Base-by-base conservation (phyloP, 2,797 vertebrate species). In the Cyprinodon diabolis region DNA sequence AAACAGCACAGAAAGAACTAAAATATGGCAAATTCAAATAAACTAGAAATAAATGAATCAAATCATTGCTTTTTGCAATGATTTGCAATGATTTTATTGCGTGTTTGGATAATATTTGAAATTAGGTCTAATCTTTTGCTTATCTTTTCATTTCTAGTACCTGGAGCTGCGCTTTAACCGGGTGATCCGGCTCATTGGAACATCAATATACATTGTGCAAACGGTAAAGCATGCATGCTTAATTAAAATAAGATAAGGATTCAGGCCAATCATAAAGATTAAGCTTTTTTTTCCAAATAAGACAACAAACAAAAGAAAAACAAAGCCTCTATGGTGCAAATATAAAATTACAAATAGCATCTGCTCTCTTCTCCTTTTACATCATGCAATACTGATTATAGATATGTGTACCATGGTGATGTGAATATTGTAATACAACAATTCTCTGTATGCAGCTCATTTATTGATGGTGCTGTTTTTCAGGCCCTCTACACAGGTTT, bases 401-500 rank as follows among this genome's bases (percentile, higher is more conserved):
- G 51, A 72, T 67, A 73, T 9, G 15, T 48, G 12, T 49, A 71
- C 71, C 30, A 56, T 57, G 47, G 78, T 45, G 7, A 15, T 21
- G 82, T 90, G 23, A 85, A 84, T 84, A 84, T 89, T 60, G 82
- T 56, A 89, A 82, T 54, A 49, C 21, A 55, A 43, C 56, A n/a
- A 74, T 75, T 23, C 57, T 75, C 19, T 80, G 67, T 82, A 89
- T 89, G 75, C 57, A 48, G 76, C 71, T 81, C 91, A 94, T 95
- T 75, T 88, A 71, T 85, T 95, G 94, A 95, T 94, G 86, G 88
- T 23, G 30, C 17, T 21, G 43, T 19, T 74, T 69, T 71, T 73
- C 82, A 96, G 95, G 85, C 58, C 56, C 86, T 96, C 72, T 96
- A 96, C 90, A 96, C 95, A 0, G 95, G 95, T 19, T 85, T 96